Percentiles rank a stretch among this genome's conserved stretches.
Conservation (phyloP, 30 jellyfish, hydroid and myxozoan genomes). For the Aurelia sp. region DNA sequence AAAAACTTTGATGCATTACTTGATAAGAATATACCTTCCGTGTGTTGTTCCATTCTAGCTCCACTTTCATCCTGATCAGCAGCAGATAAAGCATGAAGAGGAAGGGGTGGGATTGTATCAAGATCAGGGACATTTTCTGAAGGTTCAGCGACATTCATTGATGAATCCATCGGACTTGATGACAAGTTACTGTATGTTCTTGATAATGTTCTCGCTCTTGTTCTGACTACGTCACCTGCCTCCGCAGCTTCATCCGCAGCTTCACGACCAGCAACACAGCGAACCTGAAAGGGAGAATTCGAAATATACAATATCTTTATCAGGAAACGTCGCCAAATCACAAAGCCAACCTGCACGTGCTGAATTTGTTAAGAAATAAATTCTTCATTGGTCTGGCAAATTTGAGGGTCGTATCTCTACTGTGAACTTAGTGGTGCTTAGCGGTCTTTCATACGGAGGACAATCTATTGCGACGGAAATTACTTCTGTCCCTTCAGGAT, state of each 20-base stretch:
- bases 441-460: too few species aligned
- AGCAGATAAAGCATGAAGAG: constrained; percentile 71
- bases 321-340: too few species aligned
- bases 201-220: constrained; percentile 82
- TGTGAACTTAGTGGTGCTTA: too few species aligned
- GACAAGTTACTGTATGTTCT: constrained; percentile 85
- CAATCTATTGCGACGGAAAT: too few species aligned
- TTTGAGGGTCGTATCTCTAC: too few species aligned
- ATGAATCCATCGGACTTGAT: constrained; percentile 64
- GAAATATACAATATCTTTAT: not conserved
- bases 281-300: constrained; percentile 54
- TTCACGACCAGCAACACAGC: constrained; percentile 95
- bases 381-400: too few species aligned
- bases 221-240: constrained; percentile 89
- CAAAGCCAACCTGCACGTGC: too few species aligned
- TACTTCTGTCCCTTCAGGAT: too few species aligned
- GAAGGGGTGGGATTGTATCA: constrained; percentile 84
- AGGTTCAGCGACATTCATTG: constrained; percentile 10
- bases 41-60: constrained; percentile 20
- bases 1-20: too few species aligned
- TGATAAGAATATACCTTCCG: not conserved
- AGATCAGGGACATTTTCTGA: constrained; percentile 63
- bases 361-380: too few species aligned
- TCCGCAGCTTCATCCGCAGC: constrained; percentile 94
- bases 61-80: constrained; percentile 95